Evolutionary conservation across 2,888 invertebrate species (phyloP), one percentile per base, ranked within the genome.

Genomic region (Oscheius sp.): DNA sequence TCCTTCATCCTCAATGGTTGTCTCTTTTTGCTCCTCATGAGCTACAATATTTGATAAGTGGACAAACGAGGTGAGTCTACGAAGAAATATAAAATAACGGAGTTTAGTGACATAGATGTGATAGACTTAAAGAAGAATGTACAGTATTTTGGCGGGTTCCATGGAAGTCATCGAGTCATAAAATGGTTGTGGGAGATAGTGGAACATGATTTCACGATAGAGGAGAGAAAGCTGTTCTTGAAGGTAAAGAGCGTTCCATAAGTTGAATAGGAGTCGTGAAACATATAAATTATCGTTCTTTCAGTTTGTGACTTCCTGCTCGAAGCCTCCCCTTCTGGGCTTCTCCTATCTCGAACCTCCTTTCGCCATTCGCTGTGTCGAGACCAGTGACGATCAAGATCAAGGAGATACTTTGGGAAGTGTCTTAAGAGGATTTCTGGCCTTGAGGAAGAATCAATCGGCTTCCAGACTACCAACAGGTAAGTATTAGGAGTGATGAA

Each of bases 141-240:
- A 9, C 95, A 96, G 88, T 98, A 98, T 89, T 98, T 96, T 88
- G 98, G 98, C 68, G 98, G 98, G 4, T 98, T 98, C 88, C 98
- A 98, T 88, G 94, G 94, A 89, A 88, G 92, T 91, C 2, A 94
- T 93, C 71, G 78, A 41, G 94, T 99, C 59, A 93, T 99, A 57
- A 92, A 93, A 86, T 98, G 98, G 98, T 90, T 98, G 59, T 98
- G 98, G 98, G 95, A 97, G 88, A 93, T 98, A 82, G 89, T 98
- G 74, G 93, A 94, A 82, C 91, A 93, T 81, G 97, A 99, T 87
- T 98, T 99, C 88, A 91, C 90, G 9, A 92, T 94, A 85, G 90
- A 92, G 62, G 98, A 98, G 88, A 91, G 93, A 70, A 92, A 92
- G 81, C 91, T 95, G 86, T 98, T 98, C 88, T 90, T 98, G 5